phyloP scores from a whole-genome alignment of 1,140 invertebrate species.

The Trichomalopsis sarcophagae region DNA sequence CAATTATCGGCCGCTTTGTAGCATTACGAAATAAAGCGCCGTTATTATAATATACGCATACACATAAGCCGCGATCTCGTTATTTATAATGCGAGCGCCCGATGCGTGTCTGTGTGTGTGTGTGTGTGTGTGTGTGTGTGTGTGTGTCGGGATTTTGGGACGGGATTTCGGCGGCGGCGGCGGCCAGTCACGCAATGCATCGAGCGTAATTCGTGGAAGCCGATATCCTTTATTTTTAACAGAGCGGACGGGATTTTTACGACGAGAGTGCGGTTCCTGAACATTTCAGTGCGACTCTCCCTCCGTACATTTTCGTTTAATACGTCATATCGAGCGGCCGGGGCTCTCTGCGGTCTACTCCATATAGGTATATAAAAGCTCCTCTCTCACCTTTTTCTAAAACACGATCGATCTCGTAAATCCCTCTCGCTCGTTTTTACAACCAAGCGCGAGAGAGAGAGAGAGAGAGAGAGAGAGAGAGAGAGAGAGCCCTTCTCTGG shows the following conservation, averaged over 20 bases:
- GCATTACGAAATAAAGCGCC: slow-evolving; percentile 65
- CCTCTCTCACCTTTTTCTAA: slow-evolving; percentile 33
- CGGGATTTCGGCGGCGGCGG: slow-evolving; percentile 31
- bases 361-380: no score
- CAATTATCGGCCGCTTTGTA: slow-evolving; percentile 69
- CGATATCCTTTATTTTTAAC: neutral
- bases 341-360: no score
- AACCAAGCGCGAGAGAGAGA: neutral
- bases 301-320: no score
- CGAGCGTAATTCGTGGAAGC: slow-evolving; percentile 46
- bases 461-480: no score
- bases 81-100: slow-evolving; percentile 34
- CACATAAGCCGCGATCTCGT: neutral
- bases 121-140: neutral
- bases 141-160: neutral
- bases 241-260: no score
- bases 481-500: slow-evolving; percentile 4
- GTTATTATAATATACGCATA: slow-evolving; percentile 41
- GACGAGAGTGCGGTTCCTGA: no score
- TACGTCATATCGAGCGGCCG: no score
- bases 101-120: neutral
- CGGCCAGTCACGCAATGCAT: slow-evolving; percentile 48
- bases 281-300: no score
- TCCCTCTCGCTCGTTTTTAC: slow-evolving; percentile 32
- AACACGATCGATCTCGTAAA: slow-evolving; percentile 50